phyloP scores from a whole-genome alignment of 2,888 invertebrate species.

The Alloscopus bannaensis region DNA sequence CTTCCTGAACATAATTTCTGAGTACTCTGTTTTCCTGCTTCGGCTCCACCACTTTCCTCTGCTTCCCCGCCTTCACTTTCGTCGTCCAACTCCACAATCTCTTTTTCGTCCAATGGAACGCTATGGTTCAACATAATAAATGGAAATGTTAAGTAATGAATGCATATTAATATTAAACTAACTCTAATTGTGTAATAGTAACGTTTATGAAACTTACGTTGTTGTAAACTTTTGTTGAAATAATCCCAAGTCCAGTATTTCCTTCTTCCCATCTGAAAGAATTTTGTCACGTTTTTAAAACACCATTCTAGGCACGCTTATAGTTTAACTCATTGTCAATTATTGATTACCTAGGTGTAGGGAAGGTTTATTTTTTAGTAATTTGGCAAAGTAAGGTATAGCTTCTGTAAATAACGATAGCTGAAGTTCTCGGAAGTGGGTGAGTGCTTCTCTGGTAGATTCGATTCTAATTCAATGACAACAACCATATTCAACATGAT shows the following conservation, averaged over 20 bases:
- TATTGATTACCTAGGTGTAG: not conserved
- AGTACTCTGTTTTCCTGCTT: not conserved
- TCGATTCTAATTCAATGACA: no score
- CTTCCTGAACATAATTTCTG: not conserved
- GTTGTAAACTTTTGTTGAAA: conserved; percentile 15
- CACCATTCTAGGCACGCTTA: no score
- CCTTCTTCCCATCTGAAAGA: conserved; percentile 21
- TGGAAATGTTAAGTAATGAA: not conserved
- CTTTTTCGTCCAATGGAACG: conserved; percentile 43
- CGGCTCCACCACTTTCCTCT: not conserved
- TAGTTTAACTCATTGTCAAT: not conserved
- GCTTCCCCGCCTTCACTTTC: conserved; percentile 23
- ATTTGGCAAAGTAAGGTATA: conserved; percentile 52
- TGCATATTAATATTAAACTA: not conserved
- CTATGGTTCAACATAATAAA: conserved; percentile 3
- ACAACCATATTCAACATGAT: no score
- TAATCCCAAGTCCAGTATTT: conserved; percentile 33
- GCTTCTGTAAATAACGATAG: conserved; percentile 54
- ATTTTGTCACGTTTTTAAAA: no score
- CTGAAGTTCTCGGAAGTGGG: conserved; percentile 37
- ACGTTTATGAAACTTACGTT: conserved; percentile 18
- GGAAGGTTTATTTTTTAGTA: conserved; percentile 6
- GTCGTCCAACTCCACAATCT: conserved; percentile 37
- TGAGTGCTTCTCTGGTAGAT: conserved; percentile 21
- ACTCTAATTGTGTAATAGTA: conserved; percentile 2